Evolutionary conservation across 2,888 invertebrate species (phyloP).

Genomic region (Drosophila macrospina): DNA sequence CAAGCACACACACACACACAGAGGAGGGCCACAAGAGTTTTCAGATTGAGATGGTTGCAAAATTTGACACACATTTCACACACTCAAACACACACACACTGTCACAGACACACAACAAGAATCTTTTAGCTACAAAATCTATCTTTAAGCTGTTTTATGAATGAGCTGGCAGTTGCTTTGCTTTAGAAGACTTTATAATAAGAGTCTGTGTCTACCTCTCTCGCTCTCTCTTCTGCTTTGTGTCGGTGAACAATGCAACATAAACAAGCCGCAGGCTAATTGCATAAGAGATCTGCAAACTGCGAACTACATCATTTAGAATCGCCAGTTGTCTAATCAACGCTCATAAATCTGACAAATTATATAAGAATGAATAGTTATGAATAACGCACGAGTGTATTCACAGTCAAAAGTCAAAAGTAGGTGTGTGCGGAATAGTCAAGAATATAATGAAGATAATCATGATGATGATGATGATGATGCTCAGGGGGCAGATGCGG

Average conservation of each 20-base stretch:
- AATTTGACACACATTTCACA: slow-evolving; percentile 78
- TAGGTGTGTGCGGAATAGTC: slow-evolving; percentile 73
- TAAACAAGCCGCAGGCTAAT: slow-evolving; percentile 72
- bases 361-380: slow-evolving; percentile 59
- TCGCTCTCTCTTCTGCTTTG: neutral
- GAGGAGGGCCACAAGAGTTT: slow-evolving; percentile 39
- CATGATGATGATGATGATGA: neutral
- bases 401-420: slow-evolving; percentile 51
- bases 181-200: slow-evolving; percentile 37
- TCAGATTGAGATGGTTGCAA: slow-evolving; percentile 70
- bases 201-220: slow-evolving; percentile 16
- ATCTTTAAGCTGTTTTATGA: slow-evolving; percentile 59
- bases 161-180: slow-evolving; percentile 53
- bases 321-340: slow-evolving; percentile 68
- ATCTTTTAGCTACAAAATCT: slow-evolving; percentile 47
- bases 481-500: slow-evolving; percentile 67
- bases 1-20: slow-evolving; percentile 36
- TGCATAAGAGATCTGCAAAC: slow-evolving; percentile 56
- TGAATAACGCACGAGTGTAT: slow-evolving; percentile 37
- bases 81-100: slow-evolving; percentile 33
- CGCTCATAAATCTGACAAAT: slow-evolving; percentile 74
- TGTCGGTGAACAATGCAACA: slow-evolving; percentile 65
- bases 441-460: neutral
- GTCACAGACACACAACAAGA: slow-evolving; percentile 39
- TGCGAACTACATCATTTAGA: slow-evolving; percentile 57